Base-by-base conservation (phyloP, 1,140 invertebrate species). In the Camponotus floridanus region DNA sequence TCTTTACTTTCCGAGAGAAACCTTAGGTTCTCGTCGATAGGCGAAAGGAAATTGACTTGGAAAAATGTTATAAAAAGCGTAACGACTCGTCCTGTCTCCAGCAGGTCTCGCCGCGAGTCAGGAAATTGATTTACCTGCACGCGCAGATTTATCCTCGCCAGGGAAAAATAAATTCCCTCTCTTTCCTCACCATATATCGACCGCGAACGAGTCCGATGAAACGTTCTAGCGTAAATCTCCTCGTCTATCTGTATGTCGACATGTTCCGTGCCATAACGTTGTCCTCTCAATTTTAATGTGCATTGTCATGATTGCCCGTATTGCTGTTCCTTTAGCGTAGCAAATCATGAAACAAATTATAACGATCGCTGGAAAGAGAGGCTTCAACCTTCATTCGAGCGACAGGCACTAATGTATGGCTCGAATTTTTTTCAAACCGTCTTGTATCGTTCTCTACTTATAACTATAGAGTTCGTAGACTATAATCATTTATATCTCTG, bases 41-140 rank as follows among this genome's bases (percentile, higher is more conserved):
- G 85, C 80, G 78, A 87, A 85, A 90, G 89, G 89, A 90, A 90
- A 90, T 90, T 90, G 89, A 87, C 65, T 90, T 71, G 65, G 86
- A 87, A 86, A 87, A 90, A 64, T 74, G 81, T 73, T 86, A 76
- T 81, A 88, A 90, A 90, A 86, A 90, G 61, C 73, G 76, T 90
- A 90, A 87, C 84, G 78, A 91, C 67, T 86, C 85, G 87, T 87
- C 80, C 64, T 81, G 86, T 85, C 90, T 88, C 70, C 26, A 42
- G 65, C 73, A 88, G 83, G 83, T 84, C 76, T 83, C 74, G 65
- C 68, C 59, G 86, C 71, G 67, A 39, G 81, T 76, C 88, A 88
- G 88, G 88, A 90, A 90, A 90, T 90, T 90, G 89, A 90, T 90
- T 90, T 90, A 90, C 88, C 88, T 86, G 85, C 78, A 86, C 81